These are phyloP conservation scores for Ectropis crepuscularia DNA, from an alignment of 2,888 invertebrate genomes.

Conservation along the genomic window DNA sequence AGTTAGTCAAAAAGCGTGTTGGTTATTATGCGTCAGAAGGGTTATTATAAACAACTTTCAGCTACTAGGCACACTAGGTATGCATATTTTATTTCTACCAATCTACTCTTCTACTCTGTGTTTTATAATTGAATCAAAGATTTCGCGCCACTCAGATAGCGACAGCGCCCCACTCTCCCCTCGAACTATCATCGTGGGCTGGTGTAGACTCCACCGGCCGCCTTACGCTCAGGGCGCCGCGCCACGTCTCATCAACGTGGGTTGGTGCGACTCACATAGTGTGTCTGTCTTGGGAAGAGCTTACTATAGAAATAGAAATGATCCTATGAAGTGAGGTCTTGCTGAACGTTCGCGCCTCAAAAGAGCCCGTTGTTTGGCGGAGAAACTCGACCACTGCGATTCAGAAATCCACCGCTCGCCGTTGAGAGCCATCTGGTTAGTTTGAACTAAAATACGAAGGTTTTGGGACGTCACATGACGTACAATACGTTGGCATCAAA, in stretches of 20 bases:
- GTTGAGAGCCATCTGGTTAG: constrained; percentile 2
- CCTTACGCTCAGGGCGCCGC: constrained; percentile 43
- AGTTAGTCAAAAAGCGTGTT: too few relatives aligned
- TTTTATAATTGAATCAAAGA: too few relatives aligned
- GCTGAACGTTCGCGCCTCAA: background rate
- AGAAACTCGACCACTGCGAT: constrained; percentile 4
- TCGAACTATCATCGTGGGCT: constrained; percentile 36
- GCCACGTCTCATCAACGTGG: constrained; percentile 46
- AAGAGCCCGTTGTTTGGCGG: background rate
- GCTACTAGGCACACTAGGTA: too few relatives aligned
- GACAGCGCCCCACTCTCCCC: constrained; percentile 12
- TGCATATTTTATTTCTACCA: too few relatives aligned
- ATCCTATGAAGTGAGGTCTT: constrained; percentile 14
- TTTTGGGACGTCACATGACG: too few relatives aligned
- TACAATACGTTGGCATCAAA: background rate
- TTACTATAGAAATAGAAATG: constrained; percentile 15
- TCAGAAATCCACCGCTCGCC: constrained; percentile 1
- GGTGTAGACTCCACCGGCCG: constrained; percentile 31
- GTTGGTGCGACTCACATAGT: constrained; percentile 15
- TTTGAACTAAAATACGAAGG: background rate
- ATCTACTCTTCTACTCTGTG: too few relatives aligned
- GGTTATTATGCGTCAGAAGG: too few relatives aligned
- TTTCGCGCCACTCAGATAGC: constrained; percentile 16
- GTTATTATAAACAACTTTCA: too few relatives aligned
- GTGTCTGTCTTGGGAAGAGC: constrained; percentile 14